phyloP scores from a whole-genome alignment of 2,888 invertebrate species.

The Ennomos quercinarius region DNA sequence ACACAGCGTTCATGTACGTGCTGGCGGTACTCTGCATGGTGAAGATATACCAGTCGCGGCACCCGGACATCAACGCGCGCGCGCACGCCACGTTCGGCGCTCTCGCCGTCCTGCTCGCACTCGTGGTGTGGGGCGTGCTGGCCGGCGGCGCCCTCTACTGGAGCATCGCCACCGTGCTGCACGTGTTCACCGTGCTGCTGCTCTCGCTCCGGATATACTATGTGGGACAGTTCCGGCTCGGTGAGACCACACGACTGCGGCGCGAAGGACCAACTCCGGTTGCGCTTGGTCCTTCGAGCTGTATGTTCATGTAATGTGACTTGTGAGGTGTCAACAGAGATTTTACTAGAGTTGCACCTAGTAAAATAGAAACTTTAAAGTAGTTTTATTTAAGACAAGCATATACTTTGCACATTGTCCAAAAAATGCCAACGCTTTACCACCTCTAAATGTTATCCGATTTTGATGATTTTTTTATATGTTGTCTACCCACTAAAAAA shows the following conservation, averaged over 20 bases:
- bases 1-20: slow-evolving; percentile 97
- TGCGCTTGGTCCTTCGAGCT: too few species aligned
- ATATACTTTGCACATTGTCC: too few species aligned
- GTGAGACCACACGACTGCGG: slow-evolving; percentile 60
- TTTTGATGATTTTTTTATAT: too few species aligned
- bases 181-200: slow-evolving; percentile 88
- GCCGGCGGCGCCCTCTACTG: slow-evolving; percentile 89
- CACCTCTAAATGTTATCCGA: too few species aligned
- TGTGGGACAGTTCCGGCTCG: slow-evolving; percentile 90
- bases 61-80: slow-evolving; percentile 95
- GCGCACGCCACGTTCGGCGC: slow-evolving; percentile 92
- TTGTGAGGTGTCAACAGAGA: too few species aligned
- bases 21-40: slow-evolving; percentile 94
- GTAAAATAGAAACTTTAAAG: too few species aligned
- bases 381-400: too few species aligned
- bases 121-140: slow-evolving; percentile 90
- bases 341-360: too few species aligned
- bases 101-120: slow-evolving; percentile 90
- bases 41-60: slow-evolving; percentile 95
- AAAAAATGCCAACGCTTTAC: too few species aligned
- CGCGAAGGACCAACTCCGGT: too few species aligned
- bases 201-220: slow-evolving; percentile 91
- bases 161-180: slow-evolving; percentile 90
- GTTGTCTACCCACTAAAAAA: too few species aligned
- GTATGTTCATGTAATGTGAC: too few species aligned